Percentiles rank a stretch among this genome's conserved stretches.
phyloP scores from a whole-genome alignment of 2,888 invertebrate species.

The Allygus modestus region DNA sequence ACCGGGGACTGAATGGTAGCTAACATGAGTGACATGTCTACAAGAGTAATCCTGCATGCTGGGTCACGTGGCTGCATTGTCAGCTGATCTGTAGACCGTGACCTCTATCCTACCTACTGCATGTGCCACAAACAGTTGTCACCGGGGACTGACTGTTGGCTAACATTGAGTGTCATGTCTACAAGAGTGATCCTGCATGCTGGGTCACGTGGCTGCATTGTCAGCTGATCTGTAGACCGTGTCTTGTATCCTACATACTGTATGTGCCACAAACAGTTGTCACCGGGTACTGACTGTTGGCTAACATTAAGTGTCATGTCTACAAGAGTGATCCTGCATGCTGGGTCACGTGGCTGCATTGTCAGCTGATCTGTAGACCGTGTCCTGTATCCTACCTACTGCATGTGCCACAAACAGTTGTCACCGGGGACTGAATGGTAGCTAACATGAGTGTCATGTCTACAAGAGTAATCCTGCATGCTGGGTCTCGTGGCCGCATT shows the following conservation, averaged over 20 bases:
- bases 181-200: background rate
- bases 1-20: background rate
- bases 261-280: background rate
- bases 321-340: too few relatives aligned
- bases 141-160: too few relatives aligned
- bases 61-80: too few relatives aligned
- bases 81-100: constrained; percentile 5
- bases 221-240: background rate
- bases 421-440: background rate
- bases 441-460: background rate
- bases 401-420: background rate
- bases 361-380: background rate
- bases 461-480: background rate
- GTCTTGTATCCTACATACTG: background rate
- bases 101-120: background rate
- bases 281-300: too few relatives aligned
- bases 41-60: background rate
- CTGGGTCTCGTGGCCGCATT: too few relatives aligned
- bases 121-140: background rate
- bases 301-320: too few relatives aligned
- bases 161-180: background rate
- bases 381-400: background rate
- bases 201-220: background rate
- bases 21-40: background rate
- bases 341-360: too few relatives aligned